Conservation (phyloP, 2,113 vertebrate species). For the Sorex araneus region DNA sequence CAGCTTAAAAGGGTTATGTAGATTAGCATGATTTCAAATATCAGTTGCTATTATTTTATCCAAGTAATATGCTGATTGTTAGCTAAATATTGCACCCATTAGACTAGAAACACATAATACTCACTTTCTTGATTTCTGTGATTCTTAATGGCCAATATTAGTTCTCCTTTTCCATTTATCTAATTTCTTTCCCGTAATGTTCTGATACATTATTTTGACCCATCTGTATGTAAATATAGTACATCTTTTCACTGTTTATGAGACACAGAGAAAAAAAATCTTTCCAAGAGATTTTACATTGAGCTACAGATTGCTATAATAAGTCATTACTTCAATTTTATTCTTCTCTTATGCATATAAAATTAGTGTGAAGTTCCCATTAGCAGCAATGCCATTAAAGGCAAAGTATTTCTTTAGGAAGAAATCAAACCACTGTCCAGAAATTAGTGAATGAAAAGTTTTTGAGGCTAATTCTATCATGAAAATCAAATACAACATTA, state of each 20-base stretch:
- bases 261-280: conserved; percentile 57
- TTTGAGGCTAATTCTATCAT: conserved; percentile 25
- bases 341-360: conserved; percentile 53
- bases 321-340: conserved; percentile 71
- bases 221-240: conserved; percentile 68
- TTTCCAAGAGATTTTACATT: conserved; percentile 77
- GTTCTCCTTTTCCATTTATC: conserved; percentile 34
- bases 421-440: conserved; percentile 49
- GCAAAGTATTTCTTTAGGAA: background rate
- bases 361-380: conserved; percentile 73
- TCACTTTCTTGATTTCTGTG: conserved; percentile 50
- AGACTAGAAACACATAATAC: background rate
- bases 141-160: conserved; percentile 50
- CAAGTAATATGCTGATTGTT: conserved; percentile 59
- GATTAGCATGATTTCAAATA: conserved; percentile 69
- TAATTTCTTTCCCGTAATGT: conserved; percentile 6
- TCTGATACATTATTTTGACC: conserved; percentile 70
- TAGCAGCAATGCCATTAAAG: conserved; percentile 46
- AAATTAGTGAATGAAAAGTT: background rate
- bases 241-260: conserved; percentile 71
- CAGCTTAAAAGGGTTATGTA: conserved; percentile 36
- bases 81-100: conserved; percentile 42
- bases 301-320: conserved; percentile 75
- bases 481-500: conserved; percentile 49
- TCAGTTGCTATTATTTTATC: conserved; percentile 38